Percentiles rank a stretch among this genome's conserved stretches.
phyloP scores from a whole-genome alignment of 2,113 vertebrate species.

The Oncorhynchus tshawytscha region DNA sequence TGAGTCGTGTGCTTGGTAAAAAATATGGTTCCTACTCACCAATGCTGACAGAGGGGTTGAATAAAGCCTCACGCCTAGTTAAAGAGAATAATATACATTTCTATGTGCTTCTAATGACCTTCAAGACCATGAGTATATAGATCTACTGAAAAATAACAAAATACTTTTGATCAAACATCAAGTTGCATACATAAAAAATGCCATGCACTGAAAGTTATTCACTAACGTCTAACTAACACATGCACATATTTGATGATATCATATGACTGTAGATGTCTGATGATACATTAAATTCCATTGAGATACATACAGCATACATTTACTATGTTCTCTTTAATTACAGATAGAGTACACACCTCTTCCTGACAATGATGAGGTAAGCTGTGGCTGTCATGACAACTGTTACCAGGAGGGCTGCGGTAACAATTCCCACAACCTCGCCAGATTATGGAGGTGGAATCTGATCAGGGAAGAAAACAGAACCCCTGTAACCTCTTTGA shows the following conservation, averaged over 20 bases:
- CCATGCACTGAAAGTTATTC: neutral
- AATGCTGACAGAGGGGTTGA: neutral
- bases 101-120: neutral
- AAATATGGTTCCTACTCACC: slow-evolving; percentile 35
- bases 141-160: neutral
- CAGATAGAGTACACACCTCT: slow-evolving; percentile 6
- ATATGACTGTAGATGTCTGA: neutral
- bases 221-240: neutral
- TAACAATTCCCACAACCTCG: slow-evolving; percentile 31
- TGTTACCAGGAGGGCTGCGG: slow-evolving; percentile 29
- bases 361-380: slow-evolving; percentile 39
- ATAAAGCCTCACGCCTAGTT: neutral
- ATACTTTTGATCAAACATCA: too few species aligned
- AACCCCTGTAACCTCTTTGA: neutral
- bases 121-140: neutral
- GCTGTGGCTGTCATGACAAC: slow-evolving; percentile 12
- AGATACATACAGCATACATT: too few species aligned
- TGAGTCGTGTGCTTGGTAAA: too few species aligned
- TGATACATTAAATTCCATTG: neutral
- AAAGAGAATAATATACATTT: neutral
- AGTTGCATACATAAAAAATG: too few species aligned
- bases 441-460: slow-evolving; percentile 10
- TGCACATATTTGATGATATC: neutral
- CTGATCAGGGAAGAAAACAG: slow-evolving; percentile 33
- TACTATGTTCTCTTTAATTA: neutral